phyloP scores from a whole-genome alignment of 2,888 invertebrate genomes.

The Nymphalis c-album region DNA sequence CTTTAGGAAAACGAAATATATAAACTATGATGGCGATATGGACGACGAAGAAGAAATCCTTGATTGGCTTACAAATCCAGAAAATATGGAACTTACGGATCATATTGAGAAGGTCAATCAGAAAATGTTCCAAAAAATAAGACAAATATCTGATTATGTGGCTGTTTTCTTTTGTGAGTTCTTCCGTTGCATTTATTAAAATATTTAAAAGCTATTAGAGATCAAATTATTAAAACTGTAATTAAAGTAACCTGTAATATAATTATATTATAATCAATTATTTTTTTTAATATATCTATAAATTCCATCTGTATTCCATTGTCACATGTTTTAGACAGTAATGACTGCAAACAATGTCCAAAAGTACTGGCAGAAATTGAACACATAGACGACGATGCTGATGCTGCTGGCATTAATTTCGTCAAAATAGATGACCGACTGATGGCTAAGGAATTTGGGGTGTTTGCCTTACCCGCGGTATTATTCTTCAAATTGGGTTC shows the following conservation, averaged over 20 bases:
- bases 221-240: no score
- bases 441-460: constrained; percentile 93
- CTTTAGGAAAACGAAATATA: constrained; percentile 93
- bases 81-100: constrained; percentile 96
- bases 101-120: constrained; percentile 94
- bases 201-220: no score
- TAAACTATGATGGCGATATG: constrained; percentile 96
- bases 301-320: constrained; percentile 69
- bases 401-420: constrained; percentile 93
- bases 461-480: constrained; percentile 94
- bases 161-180: constrained; percentile 96
- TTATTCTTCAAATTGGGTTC: constrained; percentile 93
- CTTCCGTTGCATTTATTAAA: constrained; percentile 3
- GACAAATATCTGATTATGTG: constrained; percentile 93
- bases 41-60: constrained; percentile 94
- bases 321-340: constrained; percentile 89
- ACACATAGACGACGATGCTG: constrained; percentile 96
- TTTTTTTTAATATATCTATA: constrained; percentile 16
- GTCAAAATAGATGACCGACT: constrained; percentile 94
- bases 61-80: constrained; percentile 96
- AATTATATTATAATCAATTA: neutral
- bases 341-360: constrained; percentile 96
- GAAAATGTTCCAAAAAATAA: constrained; percentile 96
- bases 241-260: no score
- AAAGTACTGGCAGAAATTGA: constrained; percentile 93